Conservation (phyloP, 2,113 vertebrate genomes). For the Hippocampus guttulatus region DNA sequence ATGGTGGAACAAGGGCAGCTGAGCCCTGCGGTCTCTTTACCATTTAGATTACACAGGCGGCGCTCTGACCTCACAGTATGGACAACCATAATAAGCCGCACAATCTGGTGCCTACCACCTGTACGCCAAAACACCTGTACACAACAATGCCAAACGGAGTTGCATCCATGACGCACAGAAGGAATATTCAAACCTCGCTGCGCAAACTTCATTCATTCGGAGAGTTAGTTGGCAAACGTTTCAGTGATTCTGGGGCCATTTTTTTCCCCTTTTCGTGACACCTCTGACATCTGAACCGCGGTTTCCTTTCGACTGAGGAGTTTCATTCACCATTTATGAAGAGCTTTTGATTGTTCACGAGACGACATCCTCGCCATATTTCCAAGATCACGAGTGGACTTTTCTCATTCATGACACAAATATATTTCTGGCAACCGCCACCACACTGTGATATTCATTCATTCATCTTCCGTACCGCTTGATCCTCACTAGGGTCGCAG, state of each 20-base stretch:
- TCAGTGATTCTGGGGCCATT: background rate
- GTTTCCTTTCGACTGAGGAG: no score
- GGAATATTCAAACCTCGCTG: background rate
- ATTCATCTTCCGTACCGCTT: no score
- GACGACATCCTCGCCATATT: no score
- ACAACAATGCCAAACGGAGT: constrained; percentile 13
- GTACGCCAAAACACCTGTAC: constrained; percentile 39
- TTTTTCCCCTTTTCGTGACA: background rate
- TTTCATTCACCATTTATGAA: no score
- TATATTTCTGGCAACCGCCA: no score
- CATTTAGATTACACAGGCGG: constrained; percentile 63
- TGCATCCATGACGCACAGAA: constrained; percentile 2
- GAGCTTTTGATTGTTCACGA: no score
- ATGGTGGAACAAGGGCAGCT: constrained; percentile 54
- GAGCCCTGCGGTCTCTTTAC: constrained; percentile 56
- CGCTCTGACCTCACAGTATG: constrained; percentile 61
- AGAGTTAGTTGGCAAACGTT: background rate
- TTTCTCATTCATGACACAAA: no score
- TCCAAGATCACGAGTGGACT: no score
- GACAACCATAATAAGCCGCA: constrained; percentile 49
- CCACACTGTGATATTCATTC: no score
- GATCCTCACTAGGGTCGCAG: no score
- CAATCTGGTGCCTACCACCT: constrained; percentile 47
- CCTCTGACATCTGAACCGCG: no score
- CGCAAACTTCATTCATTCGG: background rate